Evolutionary conservation across 1,140 invertebrate species (phyloP), one percentile per base, ranked within the genome.

Genomic region (Bactericera cockerelli): DNA sequence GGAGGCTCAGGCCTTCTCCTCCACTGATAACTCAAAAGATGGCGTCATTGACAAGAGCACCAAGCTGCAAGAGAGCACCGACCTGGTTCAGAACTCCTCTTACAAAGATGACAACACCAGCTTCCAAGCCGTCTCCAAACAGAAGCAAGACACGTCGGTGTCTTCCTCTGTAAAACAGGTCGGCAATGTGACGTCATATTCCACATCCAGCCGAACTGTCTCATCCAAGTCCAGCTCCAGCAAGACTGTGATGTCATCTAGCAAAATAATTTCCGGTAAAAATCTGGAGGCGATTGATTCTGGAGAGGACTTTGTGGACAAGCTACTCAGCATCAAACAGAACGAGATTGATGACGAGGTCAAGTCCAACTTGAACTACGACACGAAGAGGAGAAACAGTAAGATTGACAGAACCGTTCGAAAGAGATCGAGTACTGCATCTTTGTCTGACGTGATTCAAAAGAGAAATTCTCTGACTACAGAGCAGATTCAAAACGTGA

Each of bases 71-170:
- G 42, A 49, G 22, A 49, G 22, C 19, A 16, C 42, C 6, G 42
- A 49, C n/a, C 22, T 49, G 3, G 42, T 19, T 4, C 42, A 49
- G 22, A 16, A 49, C 22, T 49, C 42, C 8, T 49, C 42, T n/a
- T 49, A 49, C 22, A 49, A 49, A 49, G 38, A 59, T 61, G 62
- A 54, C 11, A 55, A 31, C 26, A 56, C 42, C 11, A 53, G 21
- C 13, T 42, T 53, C 13, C 25, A 56, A 31, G 49, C 63, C 19
- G 38, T 55, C n/a, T 56, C 55, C 49, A 54, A 63, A 36, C 39
- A 61, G 36, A 36, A 61, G 3, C 56, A 57, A 24, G 55, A 61
- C 24, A 59, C 55, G 16, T 24, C 31, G n/a, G 53, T 57, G n/a
- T 61, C 62, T 22, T 38, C 55, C 4, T 21, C 57, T n/a, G 58